Conservation (phyloP, 2,797 vertebrate species). For the Fundulus diaphanus region DNA sequence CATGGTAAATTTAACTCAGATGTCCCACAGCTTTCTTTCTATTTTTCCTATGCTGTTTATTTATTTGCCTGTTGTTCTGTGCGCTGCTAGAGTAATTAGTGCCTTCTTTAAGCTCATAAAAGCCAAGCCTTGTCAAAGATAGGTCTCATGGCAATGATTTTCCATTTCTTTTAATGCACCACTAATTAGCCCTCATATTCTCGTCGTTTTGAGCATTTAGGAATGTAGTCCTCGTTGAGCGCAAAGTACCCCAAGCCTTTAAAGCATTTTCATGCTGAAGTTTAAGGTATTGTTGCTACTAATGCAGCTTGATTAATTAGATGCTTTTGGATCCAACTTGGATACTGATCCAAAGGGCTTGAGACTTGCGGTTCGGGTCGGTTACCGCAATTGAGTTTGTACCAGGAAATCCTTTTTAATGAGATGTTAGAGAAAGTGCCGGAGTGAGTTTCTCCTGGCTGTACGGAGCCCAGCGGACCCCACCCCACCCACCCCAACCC, state of each 20-base stretch:
- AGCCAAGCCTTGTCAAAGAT: conserved; percentile 46
- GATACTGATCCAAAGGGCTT: background rate
- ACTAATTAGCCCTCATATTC: background rate
- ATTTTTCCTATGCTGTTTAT: background rate
- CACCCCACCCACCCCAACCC: no score
- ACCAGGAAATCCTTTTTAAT: background rate
- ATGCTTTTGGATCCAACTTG: background rate
- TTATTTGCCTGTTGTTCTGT: conserved; percentile 14
- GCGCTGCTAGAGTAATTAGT: conserved; percentile 26
- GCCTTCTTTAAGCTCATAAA: conserved; percentile 38
- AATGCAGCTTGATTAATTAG: background rate
- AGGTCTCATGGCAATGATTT: conserved; percentile 35
- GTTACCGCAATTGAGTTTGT: background rate
- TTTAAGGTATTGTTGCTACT: background rate
- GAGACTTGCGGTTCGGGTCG: background rate
- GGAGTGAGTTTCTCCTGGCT: background rate
- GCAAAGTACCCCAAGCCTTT: background rate
- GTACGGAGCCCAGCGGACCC: no score
- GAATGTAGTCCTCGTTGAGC: background rate
- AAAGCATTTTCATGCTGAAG: background rate
- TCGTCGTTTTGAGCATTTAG: background rate
- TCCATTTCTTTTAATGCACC: conserved; percentile 1
- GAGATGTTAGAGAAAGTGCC: background rate
- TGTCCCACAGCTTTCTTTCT: conserved; percentile 34
- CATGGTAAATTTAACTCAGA: conserved; percentile 54